A percentile compares a stretch with the other conserved stretches of the same genome.
Evolutionary conservation across 2,888 invertebrate species (phyloP).

Genomic region (Mamestra brassicae): DNA sequence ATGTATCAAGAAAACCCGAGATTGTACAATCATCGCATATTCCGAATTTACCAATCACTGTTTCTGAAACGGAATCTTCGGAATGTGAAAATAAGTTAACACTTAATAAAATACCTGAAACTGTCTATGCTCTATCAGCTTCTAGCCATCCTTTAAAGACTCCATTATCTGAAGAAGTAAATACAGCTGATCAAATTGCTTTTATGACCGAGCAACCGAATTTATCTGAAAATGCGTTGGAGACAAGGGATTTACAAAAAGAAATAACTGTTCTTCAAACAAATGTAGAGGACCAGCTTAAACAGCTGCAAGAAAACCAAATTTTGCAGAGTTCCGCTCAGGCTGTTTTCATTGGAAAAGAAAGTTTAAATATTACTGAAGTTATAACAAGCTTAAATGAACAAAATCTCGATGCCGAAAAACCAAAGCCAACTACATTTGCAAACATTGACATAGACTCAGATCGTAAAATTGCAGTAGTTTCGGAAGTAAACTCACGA

Average conservation of each 20-base stretch:
- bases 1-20: conserved; percentile 74
- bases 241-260: conserved; percentile 81
- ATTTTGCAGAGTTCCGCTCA: conserved; percentile 89
- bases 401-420: conserved; percentile 81
- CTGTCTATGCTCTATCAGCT: conserved; percentile 71
- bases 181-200: conserved; percentile 83
- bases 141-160: conserved; percentile 84
- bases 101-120: conserved; percentile 74
- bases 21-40: conserved; percentile 87
- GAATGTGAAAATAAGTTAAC: conserved; percentile 92
- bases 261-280: conserved; percentile 84
- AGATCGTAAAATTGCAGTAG: conserved; percentile 88
- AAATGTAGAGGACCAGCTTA: conserved; percentile 88
- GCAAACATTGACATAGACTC: conserved; percentile 89
- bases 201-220: conserved; percentile 70
- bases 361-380: conserved; percentile 92
- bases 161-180: conserved; percentile 84
- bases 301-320: conserved; percentile 89
- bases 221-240: conserved; percentile 75
- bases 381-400: conserved; percentile 88
- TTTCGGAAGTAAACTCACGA: conserved; percentile 85
- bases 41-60: conserved; percentile 91
- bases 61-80: conserved; percentile 91
- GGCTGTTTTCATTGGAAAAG: conserved; percentile 89
- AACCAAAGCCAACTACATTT: conserved; percentile 81